These are phyloP conservation scores for Drosophila kanapiae DNA, from an alignment of 1,140 invertebrate species.

Conservation along the genomic window DNA sequence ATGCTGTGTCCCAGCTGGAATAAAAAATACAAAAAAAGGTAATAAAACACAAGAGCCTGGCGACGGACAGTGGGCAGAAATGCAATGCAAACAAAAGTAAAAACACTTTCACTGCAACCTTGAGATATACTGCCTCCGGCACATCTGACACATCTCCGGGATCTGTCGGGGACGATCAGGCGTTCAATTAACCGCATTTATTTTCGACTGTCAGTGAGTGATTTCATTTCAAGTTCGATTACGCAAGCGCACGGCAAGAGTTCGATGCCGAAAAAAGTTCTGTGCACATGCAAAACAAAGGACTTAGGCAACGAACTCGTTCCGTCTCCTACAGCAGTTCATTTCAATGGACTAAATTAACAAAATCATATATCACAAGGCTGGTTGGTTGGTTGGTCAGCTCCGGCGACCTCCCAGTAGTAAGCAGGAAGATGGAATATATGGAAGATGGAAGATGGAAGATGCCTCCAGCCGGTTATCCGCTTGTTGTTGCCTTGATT, in stretches of 20 bases:
- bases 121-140: constrained; percentile 48
- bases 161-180: constrained; percentile 31
- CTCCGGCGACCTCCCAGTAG: constrained; percentile 64
- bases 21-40: constrained; percentile 43
- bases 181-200: constrained; percentile 75
- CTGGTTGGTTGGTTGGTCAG: constrained; percentile 27
- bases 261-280: constrained; percentile 49
- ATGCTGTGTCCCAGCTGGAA: constrained; percentile 40
- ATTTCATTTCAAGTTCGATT: constrained; percentile 75
- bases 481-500: constrained; percentile 79
- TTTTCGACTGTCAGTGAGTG: constrained; percentile 40
- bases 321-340: constrained; percentile 19
- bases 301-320: constrained; percentile 74
- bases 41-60: constrained; percentile 43
- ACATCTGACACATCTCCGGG: constrained; percentile 33
- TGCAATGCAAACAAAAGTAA: constrained; percentile 68
- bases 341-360: constrained; percentile 77
- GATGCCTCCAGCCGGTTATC: constrained; percentile 47
- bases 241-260: constrained; percentile 37
- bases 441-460: constrained; percentile 30
- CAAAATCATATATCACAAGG: constrained; percentile 79
- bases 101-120: constrained; percentile 84
- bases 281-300: constrained; percentile 56
- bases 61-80: constrained; percentile 22
- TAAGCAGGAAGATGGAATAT: constrained; percentile 46